Base-by-base conservation (phyloP, 2,888 invertebrate species). In the Thumatha senex region DNA sequence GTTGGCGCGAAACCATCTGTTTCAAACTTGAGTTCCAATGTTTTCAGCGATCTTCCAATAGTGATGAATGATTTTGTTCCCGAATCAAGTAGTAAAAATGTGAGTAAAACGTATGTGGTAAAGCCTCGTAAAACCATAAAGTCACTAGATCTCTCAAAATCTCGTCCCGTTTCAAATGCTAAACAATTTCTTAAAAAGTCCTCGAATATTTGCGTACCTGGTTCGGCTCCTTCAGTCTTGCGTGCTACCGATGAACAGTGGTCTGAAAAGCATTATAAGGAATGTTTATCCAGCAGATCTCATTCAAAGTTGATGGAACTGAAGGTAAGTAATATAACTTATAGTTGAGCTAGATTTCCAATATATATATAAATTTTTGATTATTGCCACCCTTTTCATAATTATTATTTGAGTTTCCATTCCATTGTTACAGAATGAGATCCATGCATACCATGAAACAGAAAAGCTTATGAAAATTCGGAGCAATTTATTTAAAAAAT, bases 91-190 rank as follows among this genome's bases (percentile, higher is more conserved):
- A 44, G 48, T 44, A 75, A 74, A 34, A 79, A 70, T 49, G 61
- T 59, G 40, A 29, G 29, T 29, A 76, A 64, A 49, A 78, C 77
- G 7, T 70, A 70, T 60, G 78, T 84, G 3, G 78, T 82, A 15
- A 90, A 84, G 61, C 90, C 89, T 18, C 82, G 81, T 54, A 79
- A 71, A 56, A 91, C 90, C 14, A 51, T 91, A 31, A 79, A 80
- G 55, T 89, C 89, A 12, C 59, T 89, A 46, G 82, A 87, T 51
- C 82, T 86, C 2, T 67, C 72, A 8, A 67, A 72, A 33, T 80
- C 82, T 3, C 74, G 72, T n/a, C 58, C 56, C 3, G 54, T 63
- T 14, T 46, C 46, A 11, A 72, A 67, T 38, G 51, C 46, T 45
- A 65, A 58, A 35, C 62, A 44, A 2, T 24, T 67, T 15, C 53